phyloP scores from a whole-genome alignment of 2,888 invertebrate species.

The Patella pellucida region DNA sequence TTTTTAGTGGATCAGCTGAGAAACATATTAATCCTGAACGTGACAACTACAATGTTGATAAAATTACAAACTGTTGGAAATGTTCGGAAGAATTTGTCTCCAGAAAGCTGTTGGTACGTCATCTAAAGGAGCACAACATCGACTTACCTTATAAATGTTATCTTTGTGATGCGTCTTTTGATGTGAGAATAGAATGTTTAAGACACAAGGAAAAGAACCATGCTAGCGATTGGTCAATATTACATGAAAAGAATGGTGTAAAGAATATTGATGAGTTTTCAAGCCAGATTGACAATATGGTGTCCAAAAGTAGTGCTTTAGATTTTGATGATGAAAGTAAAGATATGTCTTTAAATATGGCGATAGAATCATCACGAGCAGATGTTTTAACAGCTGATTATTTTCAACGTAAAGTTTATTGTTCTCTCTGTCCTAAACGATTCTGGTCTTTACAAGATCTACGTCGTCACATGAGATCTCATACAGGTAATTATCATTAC shows the following conservation, averaged over 20 bases:
- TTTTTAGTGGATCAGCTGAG: constrained; percentile 46
- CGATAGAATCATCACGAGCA: neutral
- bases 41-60: constrained; percentile 68
- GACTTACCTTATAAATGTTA: constrained; percentile 87
- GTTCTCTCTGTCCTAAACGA: constrained; percentile 91
- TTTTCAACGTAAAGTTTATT: constrained; percentile 66
- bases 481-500: constrained; percentile 72
- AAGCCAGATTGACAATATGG: constrained; percentile 61
- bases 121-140: constrained; percentile 67
- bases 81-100: constrained; percentile 59
- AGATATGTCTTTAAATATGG: constrained; percentile 40
- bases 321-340: constrained; percentile 11
- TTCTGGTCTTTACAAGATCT: constrained; percentile 97
- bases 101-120: constrained; percentile 61
- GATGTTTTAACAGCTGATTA: constrained; percentile 53
- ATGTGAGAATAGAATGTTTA: constrained; percentile 83
- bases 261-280: constrained; percentile 58
- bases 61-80: constrained; percentile 66
- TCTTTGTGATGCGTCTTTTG: constrained; percentile 89
- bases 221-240: constrained; percentile 82
- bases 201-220: constrained; percentile 86
- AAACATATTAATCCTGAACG: constrained; percentile 63
- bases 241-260: constrained; percentile 75
- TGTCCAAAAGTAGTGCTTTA: constrained; percentile 40
- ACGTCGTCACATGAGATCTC: constrained; percentile 92